Percentiles rank a stretch among this genome's conserved stretches.
These are phyloP conservation scores for Scaptomyza reducta DNA, from an alignment of 2,888 invertebrate species.

Conservation along the genomic window DNA sequence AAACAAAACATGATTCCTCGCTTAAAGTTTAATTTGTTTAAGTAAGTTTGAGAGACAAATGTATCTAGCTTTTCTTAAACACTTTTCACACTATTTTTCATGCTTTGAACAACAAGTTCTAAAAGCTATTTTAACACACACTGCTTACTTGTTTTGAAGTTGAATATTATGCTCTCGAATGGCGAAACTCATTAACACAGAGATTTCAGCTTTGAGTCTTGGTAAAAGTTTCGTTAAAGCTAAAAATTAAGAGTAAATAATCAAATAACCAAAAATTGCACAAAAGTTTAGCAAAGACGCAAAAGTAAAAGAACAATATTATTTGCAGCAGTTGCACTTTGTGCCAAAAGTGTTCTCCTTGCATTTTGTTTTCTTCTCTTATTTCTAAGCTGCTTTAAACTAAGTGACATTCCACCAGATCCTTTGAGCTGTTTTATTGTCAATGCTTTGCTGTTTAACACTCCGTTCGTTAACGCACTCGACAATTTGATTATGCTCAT, in stretches of 20 bases:
- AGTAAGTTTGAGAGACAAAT: too few species aligned
- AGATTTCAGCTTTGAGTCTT: constrained; percentile 38
- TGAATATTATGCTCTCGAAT: constrained; percentile 1
- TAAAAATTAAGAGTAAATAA: constrained; percentile 67
- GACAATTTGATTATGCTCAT: constrained; percentile 65
- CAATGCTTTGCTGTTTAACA: constrained; percentile 21
- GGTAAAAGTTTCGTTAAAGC: constrained; percentile 49
- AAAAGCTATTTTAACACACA: not conserved
- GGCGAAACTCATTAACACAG: constrained; percentile 65
- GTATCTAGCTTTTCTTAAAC: too few species aligned
- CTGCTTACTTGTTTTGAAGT: constrained; percentile 1
- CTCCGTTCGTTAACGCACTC: constrained; percentile 43
- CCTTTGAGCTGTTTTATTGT: constrained; percentile 30
- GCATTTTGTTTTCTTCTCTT: constrained; percentile 47
- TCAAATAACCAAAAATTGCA: constrained; percentile 36
- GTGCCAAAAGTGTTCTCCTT: too few species aligned
- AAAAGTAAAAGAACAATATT: constrained; percentile 18
- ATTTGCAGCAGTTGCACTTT: constrained; percentile 50
- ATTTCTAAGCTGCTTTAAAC: constrained; percentile 23
- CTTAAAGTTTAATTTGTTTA: too few species aligned
- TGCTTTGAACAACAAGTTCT: constrained; percentile 3
- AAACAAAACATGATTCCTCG: too few species aligned
- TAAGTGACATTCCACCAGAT: constrained; percentile 24
- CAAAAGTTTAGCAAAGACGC: constrained; percentile 8
- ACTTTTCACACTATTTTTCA: not conserved